phyloP scores from a whole-genome alignment of 2,113 vertebrate species.

The Rana temporaria region DNA sequence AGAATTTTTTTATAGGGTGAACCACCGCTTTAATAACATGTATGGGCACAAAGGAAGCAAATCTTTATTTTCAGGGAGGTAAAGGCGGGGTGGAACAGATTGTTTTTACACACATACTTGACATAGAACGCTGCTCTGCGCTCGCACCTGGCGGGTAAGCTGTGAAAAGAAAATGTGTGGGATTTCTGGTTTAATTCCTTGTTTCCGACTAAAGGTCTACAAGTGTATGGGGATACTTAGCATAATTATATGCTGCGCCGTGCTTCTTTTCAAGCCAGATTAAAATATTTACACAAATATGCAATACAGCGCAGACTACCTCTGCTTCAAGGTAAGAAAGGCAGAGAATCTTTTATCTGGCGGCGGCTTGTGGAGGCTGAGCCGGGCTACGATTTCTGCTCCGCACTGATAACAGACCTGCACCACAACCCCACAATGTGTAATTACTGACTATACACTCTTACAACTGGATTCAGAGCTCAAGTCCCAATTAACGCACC shows the following conservation, averaged over 20 bases:
- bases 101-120: slow-evolving; percentile 1
- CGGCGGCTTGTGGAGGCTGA: background rate
- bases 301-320: background rate
- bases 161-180: background rate
- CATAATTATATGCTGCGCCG: slow-evolving; percentile 18
- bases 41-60: no score
- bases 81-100: background rate
- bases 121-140: background rate
- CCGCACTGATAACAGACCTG: slow-evolving; percentile 30
- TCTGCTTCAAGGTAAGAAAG: slow-evolving; percentile 33
- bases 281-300: slow-evolving; percentile 50
- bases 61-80: no score
- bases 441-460: slow-evolving; percentile 26
- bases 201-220: slow-evolving; percentile 18
- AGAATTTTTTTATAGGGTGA: no score
- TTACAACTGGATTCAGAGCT: slow-evolving; percentile 22
- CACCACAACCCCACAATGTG: slow-evolving; percentile 36
- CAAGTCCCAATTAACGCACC: slow-evolving; percentile 12
- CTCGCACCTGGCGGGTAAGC: background rate
- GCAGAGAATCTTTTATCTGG: slow-evolving; percentile 35
- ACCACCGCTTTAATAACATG: no score
- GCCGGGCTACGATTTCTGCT: slow-evolving; percentile 13
- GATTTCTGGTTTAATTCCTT: slow-evolving; percentile 22
- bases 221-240: background rate
- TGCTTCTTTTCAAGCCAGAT: slow-evolving; percentile 38